Base-by-base conservation (phyloP, 2,113 vertebrate genomes). In the Mobula birostris region DNA sequence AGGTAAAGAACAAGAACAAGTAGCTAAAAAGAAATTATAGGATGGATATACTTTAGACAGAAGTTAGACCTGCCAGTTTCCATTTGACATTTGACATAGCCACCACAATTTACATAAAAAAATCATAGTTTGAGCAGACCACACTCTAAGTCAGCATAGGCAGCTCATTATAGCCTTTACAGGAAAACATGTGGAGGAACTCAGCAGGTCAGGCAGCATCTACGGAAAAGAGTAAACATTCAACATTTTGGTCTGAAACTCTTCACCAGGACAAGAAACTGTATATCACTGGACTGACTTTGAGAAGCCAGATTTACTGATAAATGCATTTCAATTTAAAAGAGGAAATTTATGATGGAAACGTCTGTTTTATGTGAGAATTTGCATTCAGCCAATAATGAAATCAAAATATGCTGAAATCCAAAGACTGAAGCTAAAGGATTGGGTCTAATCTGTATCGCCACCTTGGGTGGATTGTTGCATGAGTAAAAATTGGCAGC, bases 401-500 rank as follows among this genome's bases (percentile, higher is more conserved):
- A 85, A 58, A 61, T 27, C 9, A 29, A 61, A 85, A 8, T 61
- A 27, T 85, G 29, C 21, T 85, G 2, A 61, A 61, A 90, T 90
- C n/a, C n/a, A 66, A 90, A 7, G 5, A 90, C 63, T 32, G n/a
- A n/a, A 68, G 85, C 6, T 15, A 17, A 90, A 90, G 15, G n/a
- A 66, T 32, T 68, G 61, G n/a, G 58, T 90, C 61, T 32, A 32
- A 90, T 90, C 32, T 90, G 85, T 32, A 90, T 90, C 85, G 32
- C 61, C 61, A 32, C 61, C 72, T 90, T 61, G 29, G 29, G 61
- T 32, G 85, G 85, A 88, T 58, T 88, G 12, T 66, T 29, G 58
- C 61, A 66, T 90, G 61, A 90, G 32, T 36, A 66, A 66, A 90
- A 90, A 32, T n/a, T 32, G 85, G 85, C 85, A 90, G 61, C 63